Base-by-base conservation (phyloP, 2,888 invertebrate species). In the Rhyacophila evoluta region DNA sequence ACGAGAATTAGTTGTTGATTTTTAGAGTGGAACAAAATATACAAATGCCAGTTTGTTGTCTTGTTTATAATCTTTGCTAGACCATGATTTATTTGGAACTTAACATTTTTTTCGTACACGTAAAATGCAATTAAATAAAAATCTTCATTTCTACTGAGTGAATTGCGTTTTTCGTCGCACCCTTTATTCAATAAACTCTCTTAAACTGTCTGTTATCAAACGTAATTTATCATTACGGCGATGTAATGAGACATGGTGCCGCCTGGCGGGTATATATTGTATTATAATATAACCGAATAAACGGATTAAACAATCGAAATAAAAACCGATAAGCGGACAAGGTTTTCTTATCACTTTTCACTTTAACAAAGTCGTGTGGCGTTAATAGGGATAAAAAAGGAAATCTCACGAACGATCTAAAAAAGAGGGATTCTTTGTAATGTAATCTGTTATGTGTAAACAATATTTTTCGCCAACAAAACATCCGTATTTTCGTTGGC, bases 201-300 rank as follows among this genome's bases (percentile, higher is more conserved):
- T 55, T 19, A 6, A 19, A 55, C 19, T 55, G 19, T 19, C 10
- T 55, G 55, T 55, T 55, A 55, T 55, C 55, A 55, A 55, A 25
- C 29, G 38, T 68, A 78, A 81, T 81, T 81, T 80, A 81, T 81
- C 81, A 74, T 69, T 72, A 78, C 78, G 74, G 74, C 28, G 71
- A 70, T 74, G 75, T 79, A 75, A 41, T 72, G 38, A 39, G 41
- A 38, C 6, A 55, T 55, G 41, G 72, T 72, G 76, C 39, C 36
- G 41, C n/a, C n/a, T n/a, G n/a, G n/a, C n/a, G 67, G 27, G 19
- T 67, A 71, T 15, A 38, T n/a, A 27, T 25, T 72, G 75, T 72
- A 75, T 73, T 72, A 79, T 78, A 78, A 79, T 78, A 81, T 76
- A 71, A 69, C 76, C 19, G 6, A 55, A 55, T 79, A 78, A 81